Evolutionary conservation across 2,113 vertebrate genomes (phyloP).

Genomic region (Ceyx melanurus): DNA sequence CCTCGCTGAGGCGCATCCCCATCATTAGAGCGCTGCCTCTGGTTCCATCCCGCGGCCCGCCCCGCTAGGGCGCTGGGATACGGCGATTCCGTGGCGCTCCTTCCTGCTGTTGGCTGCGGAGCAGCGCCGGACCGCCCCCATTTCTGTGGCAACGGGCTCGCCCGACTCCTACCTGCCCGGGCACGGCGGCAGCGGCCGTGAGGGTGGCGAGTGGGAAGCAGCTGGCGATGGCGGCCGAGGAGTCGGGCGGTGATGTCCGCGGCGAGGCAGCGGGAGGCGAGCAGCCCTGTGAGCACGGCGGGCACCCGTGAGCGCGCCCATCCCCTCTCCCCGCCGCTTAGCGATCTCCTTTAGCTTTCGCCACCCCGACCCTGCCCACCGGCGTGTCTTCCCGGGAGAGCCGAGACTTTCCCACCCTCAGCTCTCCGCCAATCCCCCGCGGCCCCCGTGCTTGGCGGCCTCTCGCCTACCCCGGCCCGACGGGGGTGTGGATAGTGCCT

Average conservation of each 20-base stretch:
- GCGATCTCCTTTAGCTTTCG: background rate
- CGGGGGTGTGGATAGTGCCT: background rate
- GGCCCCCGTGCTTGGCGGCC: no score
- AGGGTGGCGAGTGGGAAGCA: background rate
- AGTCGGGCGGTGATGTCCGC: background rate
- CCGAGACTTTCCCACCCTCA: background rate
- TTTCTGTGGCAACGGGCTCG: background rate
- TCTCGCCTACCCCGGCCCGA: accelerated
- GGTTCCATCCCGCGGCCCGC: background rate
- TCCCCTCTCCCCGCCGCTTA: no score
- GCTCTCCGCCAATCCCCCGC: background rate
- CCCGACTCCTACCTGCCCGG: background rate
- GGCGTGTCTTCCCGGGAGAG: background rate
- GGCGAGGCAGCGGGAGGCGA: background rate
- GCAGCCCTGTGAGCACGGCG: slow-evolving; percentile 20
- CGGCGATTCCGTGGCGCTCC: background rate
- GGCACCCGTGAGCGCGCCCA: no score
- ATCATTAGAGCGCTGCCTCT: background rate
- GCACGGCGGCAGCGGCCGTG: background rate
- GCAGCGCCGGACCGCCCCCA: background rate
- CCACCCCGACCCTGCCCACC: background rate
- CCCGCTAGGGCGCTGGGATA: no score
- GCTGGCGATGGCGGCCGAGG: background rate
- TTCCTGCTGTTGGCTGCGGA: no score
- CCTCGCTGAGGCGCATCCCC: background rate